Conservation (phyloP, 1,140 invertebrate species). For the Dolichoris vasculosae region DNA sequence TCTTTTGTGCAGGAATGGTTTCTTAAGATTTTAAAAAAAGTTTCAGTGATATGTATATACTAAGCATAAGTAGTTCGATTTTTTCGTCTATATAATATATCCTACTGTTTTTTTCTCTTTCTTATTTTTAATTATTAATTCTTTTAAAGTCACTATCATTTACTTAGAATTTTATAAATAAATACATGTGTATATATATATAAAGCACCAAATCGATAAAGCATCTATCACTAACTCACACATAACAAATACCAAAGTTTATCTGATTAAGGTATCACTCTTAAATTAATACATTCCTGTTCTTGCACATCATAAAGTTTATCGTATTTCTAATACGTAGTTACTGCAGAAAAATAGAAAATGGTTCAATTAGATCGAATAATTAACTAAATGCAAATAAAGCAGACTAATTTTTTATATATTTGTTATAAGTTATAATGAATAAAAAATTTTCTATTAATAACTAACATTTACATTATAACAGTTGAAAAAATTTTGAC, state of each 20-base stretch:
- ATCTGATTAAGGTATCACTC: conserved; percentile 64
- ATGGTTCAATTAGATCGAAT: conserved; percentile 21
- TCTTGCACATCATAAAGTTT: conserved; percentile 27
- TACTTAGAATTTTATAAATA: conserved; percentile 47
- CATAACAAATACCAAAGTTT: conserved; percentile 75
- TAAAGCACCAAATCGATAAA: conserved; percentile 50
- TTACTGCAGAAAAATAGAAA: neutral
- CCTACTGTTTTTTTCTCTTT: conserved; percentile 42
- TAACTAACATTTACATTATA: conserved; percentile 41
- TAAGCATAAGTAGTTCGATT: conserved; percentile 29
- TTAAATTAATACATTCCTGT: conserved; percentile 61
- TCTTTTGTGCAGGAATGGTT: conserved; percentile 13
- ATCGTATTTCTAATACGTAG: conserved; percentile 28
- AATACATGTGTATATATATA: conserved; percentile 63
- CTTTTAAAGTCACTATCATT: conserved; percentile 33
- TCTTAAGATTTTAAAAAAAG: conserved; percentile 23
- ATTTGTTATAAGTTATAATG: neutral
- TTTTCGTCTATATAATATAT: conserved; percentile 44
- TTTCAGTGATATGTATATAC: neutral
- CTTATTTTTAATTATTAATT: conserved; percentile 26
- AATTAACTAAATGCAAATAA: conserved; percentile 15
- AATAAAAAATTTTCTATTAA: conserved; percentile 40
- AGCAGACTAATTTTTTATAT: conserved; percentile 31
- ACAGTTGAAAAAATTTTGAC: conserved; percentile 32
- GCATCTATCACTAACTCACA: conserved; percentile 60